Evolutionary conservation across 1,140 invertebrate genomes (phyloP).

Genomic region (Danaus plexippus): DNA sequence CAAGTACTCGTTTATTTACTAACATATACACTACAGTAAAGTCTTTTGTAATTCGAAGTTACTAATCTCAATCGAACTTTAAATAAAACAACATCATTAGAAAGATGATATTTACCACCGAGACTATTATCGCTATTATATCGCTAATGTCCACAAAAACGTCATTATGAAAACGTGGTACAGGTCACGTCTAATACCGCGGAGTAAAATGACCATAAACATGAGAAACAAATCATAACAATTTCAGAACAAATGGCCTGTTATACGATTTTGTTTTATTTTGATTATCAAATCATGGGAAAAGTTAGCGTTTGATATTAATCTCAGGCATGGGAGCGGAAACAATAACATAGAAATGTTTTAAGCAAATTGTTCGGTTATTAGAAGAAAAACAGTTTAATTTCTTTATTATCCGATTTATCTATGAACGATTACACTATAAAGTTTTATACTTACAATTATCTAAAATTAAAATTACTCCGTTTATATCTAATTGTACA

Average conservation of each 20-base stretch:
- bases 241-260: constrained; percentile 10
- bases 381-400: too few relatives aligned
- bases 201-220: constrained; percentile 33
- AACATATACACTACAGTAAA: too few relatives aligned
- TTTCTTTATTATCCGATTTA: too few relatives aligned
- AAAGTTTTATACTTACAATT: too few relatives aligned
- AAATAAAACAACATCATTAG: too few relatives aligned
- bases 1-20: background rate
- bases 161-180: constrained; percentile 13
- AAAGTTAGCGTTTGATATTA: background rate
- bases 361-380: too few relatives aligned
- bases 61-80: too few relatives aligned
- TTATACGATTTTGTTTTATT: constrained; percentile 6
- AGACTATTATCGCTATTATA: constrained; percentile 1
- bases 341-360: too few relatives aligned
- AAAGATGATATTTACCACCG: too few relatives aligned
- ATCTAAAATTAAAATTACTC: background rate
- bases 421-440: too few relatives aligned
- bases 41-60: too few relatives aligned
- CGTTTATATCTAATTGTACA: background rate
- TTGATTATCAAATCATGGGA: constrained; percentile 13
- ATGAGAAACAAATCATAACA: constrained; percentile 19
- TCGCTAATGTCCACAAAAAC: constrained; percentile 30
- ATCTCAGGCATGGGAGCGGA: background rate
- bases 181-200: constrained; percentile 24